Evolutionary conservation across 2,113 vertebrate genomes (phyloP).

Genomic region (Calidris pygmaea): DNA sequence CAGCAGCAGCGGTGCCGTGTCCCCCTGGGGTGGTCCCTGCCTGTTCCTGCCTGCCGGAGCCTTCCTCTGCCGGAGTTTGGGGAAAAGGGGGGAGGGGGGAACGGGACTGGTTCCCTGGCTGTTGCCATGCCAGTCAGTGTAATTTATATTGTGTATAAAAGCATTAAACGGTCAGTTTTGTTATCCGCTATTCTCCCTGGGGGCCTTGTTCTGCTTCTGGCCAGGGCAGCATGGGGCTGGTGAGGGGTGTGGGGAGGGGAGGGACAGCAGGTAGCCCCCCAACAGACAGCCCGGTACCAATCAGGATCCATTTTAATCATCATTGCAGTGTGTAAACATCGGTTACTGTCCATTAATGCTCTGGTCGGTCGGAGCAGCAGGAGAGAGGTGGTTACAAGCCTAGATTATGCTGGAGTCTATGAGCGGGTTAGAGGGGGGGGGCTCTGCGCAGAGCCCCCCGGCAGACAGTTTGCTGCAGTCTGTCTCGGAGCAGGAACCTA

Average conservation of each 20-base stretch:
- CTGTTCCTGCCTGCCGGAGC: neutral
- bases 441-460: neutral
- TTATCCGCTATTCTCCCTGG: constrained; percentile 30
- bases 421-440: constrained; percentile 50
- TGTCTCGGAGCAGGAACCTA: constrained; percentile 71
- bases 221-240: accelerated
- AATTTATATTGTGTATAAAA: constrained; percentile 76
- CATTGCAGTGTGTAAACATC: constrained; percentile 57
- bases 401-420: constrained; percentile 50
- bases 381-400: constrained; percentile 52
- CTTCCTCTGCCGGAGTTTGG: neutral
- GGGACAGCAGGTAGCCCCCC: neutral
- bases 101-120: constrained; percentile 46
- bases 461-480: constrained; percentile 29
- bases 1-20: neutral
- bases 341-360: constrained; percentile 60
- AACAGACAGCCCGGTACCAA: constrained; percentile 29
- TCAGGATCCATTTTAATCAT: constrained; percentile 61
- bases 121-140: constrained; percentile 48
- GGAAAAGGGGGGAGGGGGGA: neutral
- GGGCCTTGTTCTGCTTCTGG: neutral
- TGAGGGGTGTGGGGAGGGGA: accelerated
- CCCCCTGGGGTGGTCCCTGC: neutral
- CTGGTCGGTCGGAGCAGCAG: constrained; percentile 34
- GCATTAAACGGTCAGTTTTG: constrained; percentile 68